A percentile compares a stretch with the other conserved stretches of the same genome.
phyloP scores from a whole-genome alignment of 2,888 invertebrate species.

The Leptinotarsa rubiginosa region DNA sequence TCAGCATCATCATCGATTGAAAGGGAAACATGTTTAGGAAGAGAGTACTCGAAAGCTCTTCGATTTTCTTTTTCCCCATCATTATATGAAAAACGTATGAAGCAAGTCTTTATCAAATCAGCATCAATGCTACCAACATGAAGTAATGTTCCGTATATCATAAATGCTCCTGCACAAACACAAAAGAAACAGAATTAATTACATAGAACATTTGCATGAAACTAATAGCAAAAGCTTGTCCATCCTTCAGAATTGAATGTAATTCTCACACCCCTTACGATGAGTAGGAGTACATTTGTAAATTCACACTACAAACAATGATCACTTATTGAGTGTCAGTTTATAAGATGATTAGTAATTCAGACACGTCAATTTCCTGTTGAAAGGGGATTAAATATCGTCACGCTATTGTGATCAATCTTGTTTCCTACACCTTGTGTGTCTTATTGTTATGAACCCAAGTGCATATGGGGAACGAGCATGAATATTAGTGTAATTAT shows the following conservation, averaged over 20 bases:
- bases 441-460: conserved; percentile 2
- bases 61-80: too few relatives aligned
- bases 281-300: not conserved
- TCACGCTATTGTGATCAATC: conserved; percentile 32
- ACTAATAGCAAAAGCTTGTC: conserved; percentile 2
- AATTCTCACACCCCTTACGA: not conserved
- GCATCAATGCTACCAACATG: too few relatives aligned
- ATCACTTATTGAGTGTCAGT: not conserved
- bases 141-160: too few relatives aligned
- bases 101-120: too few relatives aligned
- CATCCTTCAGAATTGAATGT: not conserved
- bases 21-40: too few relatives aligned
- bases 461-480: not conserved
- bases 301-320: conserved; percentile 28
- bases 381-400: conserved; percentile 40
- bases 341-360: conserved; percentile 32
- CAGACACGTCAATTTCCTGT: conserved; percentile 45
- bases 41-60: too few relatives aligned
- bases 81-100: too few relatives aligned
- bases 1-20: too few relatives aligned
- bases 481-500: not conserved
- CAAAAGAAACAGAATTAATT: not conserved
- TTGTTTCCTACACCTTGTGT: not conserved
- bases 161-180: too few relatives aligned
- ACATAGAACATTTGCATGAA: not conserved